A percentile compares a stretch with the other conserved stretches of the same genome.
These are phyloP conservation scores for Neodiprion virginianus DNA, from an alignment of 1,140 invertebrate genomes.

Conservation along the genomic window DNA sequence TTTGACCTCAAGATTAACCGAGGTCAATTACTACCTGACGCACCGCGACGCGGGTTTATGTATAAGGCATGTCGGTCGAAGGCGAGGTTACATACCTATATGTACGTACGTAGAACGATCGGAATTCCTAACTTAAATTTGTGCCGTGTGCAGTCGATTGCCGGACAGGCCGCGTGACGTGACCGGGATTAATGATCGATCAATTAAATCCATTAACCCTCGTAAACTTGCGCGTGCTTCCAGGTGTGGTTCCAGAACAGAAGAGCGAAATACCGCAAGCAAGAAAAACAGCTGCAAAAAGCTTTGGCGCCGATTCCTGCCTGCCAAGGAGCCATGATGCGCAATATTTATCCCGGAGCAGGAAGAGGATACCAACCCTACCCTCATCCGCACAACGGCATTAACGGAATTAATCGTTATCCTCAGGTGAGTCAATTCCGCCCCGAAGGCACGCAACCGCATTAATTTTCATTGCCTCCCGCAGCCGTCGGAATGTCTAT, in stretches of 20 bases:
- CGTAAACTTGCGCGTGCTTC: not conserved
- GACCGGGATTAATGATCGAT: slow-evolving; percentile 5
- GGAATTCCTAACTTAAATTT: no score
- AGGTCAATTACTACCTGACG: no score
- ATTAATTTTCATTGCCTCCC: no score
- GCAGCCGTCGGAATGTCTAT: no score
- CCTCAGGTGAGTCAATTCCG: slow-evolving; percentile 75
- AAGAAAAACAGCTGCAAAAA: slow-evolving; percentile 97
- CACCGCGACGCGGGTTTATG: no score
- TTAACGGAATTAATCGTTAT: slow-evolving; percentile 92
- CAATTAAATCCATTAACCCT: not conserved
- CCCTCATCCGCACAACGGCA: slow-evolving; percentile 78
- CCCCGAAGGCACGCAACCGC: not conserved
- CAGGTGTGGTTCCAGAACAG: slow-evolving; percentile 99
- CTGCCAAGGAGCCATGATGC: slow-evolving; percentile 96
- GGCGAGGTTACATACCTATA: no score
- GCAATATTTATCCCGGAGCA: slow-evolving; percentile 94
- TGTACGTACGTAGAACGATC: no score
- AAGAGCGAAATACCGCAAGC: slow-evolving; percentile 96
- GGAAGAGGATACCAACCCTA: slow-evolving; percentile 89
- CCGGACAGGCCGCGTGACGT: not conserved
- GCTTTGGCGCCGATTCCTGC: slow-evolving; percentile 86
- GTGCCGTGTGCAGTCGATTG: no score
- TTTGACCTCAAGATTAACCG: no score
- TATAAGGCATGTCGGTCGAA: not conserved